A percentile compares a stretch with the other conserved stretches of the same genome.
phyloP scores from a whole-genome alignment of 2,888 invertebrate species.

The Lasius platythorax region DNA sequence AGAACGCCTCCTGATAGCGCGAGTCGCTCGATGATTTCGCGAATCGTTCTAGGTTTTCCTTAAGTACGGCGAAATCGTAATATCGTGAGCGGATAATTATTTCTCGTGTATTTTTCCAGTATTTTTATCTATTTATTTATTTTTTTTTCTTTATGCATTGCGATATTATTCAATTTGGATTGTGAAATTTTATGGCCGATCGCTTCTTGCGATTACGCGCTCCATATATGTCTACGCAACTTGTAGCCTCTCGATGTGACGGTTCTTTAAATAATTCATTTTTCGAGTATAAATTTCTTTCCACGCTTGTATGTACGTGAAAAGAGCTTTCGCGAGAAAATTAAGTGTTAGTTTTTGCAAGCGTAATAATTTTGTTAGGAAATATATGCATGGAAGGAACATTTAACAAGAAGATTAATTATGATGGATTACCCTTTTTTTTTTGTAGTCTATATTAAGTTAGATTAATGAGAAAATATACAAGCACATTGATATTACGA shows the following conservation, averaged over 20 bases:
- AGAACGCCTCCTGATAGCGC: constrained; percentile 19
- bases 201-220: constrained; percentile 9
- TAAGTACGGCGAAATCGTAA: constrained; percentile 1
- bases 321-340: neutral
- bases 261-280: neutral
- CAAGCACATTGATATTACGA: neutral
- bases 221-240: constrained; percentile 6
- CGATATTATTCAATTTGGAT: constrained; percentile 44
- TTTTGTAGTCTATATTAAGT: neutral
- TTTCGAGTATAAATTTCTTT: neutral
- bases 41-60: constrained; percentile 22
- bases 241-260: neutral
- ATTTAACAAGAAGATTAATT: neutral
- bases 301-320: neutral
- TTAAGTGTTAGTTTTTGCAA: neutral
- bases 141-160: constrained; percentile 1
- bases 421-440: neutral
- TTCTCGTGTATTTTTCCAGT: neutral
- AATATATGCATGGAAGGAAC: neutral
- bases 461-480: neutral
- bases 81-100: constrained; percentile 26
- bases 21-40: constrained; percentile 15
- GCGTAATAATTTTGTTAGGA: neutral
- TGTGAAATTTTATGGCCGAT: neutral
- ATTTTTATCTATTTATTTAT: neutral